Conservation (phyloP, 1,140 invertebrate species). For the Cyphomyrmex costatus region DNA sequence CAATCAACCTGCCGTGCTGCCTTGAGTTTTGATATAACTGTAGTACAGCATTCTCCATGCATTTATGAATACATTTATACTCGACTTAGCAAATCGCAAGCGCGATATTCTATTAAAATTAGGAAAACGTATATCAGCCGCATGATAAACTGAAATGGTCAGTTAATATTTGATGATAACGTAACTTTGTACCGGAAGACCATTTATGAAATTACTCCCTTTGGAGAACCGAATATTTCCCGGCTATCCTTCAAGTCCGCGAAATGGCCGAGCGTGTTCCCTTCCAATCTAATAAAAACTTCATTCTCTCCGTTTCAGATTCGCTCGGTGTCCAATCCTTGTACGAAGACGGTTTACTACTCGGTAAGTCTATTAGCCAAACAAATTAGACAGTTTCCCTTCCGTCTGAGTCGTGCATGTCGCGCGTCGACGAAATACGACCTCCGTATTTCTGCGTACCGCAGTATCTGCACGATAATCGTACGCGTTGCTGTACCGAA, state of each 20-base stretch:
- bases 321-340: slow-evolving; percentile 11
- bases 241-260: slow-evolving; percentile 12
- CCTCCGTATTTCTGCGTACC: not conserved
- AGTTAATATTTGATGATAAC: not conserved
- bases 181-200: slow-evolving; percentile 20
- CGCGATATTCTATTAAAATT: not conserved
- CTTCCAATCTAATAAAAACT: slow-evolving; percentile 72
- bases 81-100: too few relatives aligned
- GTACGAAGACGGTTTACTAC: slow-evolving; percentile 30
- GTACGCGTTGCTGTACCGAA: not conserved
- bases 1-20: slow-evolving; percentile 27
- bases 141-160: not conserved
- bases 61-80: not conserved
- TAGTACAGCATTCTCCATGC: not conserved
- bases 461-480: slow-evolving; percentile 18
- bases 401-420: not conserved
- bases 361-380: slow-evolving; percentile 65
- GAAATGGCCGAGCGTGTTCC: not conserved
- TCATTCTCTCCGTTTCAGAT: slow-evolving; percentile 69
- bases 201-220: slow-evolving; percentile 43
- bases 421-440: not conserved
- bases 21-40: slow-evolving; percentile 3
- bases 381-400: not conserved
- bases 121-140: not conserved
- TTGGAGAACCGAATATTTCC: slow-evolving; percentile 10